These are phyloP conservation scores for Cheilosia scutellata DNA, from an alignment of 2,888 invertebrate species.

Conservation along the genomic window DNA sequence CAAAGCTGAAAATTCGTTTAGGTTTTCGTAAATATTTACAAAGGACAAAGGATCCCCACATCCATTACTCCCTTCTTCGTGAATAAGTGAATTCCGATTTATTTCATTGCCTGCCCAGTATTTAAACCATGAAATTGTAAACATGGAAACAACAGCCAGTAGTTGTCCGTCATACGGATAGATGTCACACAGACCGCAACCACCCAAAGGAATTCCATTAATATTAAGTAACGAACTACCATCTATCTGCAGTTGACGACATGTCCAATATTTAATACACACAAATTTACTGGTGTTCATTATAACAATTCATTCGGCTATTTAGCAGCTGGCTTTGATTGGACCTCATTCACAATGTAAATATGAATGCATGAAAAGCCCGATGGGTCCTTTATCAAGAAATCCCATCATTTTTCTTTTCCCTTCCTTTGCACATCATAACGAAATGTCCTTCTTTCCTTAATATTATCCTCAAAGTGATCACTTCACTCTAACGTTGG, in stretches of 20 bases:
- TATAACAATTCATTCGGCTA: constrained; percentile 51
- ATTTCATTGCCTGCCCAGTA: neutral
- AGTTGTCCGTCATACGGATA: neutral
- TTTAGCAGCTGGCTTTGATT: constrained; percentile 68
- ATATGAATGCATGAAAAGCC: constrained; percentile 41
- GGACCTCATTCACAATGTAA: constrained; percentile 63
- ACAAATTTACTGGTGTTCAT: constrained; percentile 36
- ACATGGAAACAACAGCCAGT: neutral
- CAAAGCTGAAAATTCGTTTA: constrained; percentile 21
- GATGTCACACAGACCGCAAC: neutral
- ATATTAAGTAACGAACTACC: constrained; percentile 60
- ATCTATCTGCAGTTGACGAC: constrained; percentile 47
- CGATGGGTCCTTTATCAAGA: constrained; percentile 31
- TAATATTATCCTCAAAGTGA: constrained; percentile 52
- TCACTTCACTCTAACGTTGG: constrained; percentile 8
- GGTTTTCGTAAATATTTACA: constrained; percentile 20
- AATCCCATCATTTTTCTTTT: constrained; percentile 47
- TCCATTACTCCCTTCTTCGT: neutral
- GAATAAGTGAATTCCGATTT: neutral
- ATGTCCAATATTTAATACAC: constrained; percentile 8
- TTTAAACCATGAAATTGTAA: constrained; percentile 7
- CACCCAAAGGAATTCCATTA: constrained; percentile 54
- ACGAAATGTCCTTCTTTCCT: constrained; percentile 45
- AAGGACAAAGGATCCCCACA: neutral
- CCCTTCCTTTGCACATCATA: constrained; percentile 28